A percentile compares a stretch with the other conserved stretches of the same genome.
Evolutionary conservation across 2,797 vertebrate genomes (phyloP).

Genomic region (Cheirogaleus major): DNA sequence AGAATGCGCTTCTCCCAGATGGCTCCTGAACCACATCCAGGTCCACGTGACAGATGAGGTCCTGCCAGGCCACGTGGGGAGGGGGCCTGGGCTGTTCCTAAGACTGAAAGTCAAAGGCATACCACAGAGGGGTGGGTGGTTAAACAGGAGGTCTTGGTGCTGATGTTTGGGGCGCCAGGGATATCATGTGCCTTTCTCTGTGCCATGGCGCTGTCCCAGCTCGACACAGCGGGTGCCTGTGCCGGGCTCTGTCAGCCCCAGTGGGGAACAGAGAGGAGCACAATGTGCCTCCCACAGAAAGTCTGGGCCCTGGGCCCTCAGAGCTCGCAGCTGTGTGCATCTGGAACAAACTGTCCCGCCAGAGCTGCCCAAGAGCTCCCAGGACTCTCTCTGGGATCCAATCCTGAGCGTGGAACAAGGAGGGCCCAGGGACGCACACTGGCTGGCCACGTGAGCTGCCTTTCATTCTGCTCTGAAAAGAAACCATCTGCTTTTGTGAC

Average conservation of each 20-base stretch:
- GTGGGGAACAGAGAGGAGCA: not conserved
- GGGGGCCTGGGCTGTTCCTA: not conserved
- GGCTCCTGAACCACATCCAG: constrained; percentile 41
- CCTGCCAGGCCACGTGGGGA: not conserved
- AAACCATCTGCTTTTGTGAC: not conserved
- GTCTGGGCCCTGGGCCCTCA: not conserved
- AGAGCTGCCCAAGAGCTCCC: not conserved
- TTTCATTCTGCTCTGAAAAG: not conserved
- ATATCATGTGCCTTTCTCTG: not conserved
- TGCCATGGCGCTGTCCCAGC: not conserved
- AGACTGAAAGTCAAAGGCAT: not conserved
- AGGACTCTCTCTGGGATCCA: not conserved
- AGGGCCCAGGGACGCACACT: too few species aligned
- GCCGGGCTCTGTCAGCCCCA: fast-evolving
- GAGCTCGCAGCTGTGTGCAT: constrained; percentile 41
- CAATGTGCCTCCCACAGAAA: not conserved
- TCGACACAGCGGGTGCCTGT: constrained; percentile 49
- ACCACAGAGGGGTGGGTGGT: not conserved
- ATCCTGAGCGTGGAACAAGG: not conserved
- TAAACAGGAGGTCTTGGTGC: not conserved
- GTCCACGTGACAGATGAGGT: not conserved
- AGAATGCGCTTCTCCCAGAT: not conserved
- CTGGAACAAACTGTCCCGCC: constrained; percentile 8
- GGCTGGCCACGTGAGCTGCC: not conserved
- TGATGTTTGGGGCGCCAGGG: not conserved